These are phyloP conservation scores for Epiblema foenella DNA, from an alignment of 2,888 invertebrate genomes.

Conservation along the genomic window DNA sequence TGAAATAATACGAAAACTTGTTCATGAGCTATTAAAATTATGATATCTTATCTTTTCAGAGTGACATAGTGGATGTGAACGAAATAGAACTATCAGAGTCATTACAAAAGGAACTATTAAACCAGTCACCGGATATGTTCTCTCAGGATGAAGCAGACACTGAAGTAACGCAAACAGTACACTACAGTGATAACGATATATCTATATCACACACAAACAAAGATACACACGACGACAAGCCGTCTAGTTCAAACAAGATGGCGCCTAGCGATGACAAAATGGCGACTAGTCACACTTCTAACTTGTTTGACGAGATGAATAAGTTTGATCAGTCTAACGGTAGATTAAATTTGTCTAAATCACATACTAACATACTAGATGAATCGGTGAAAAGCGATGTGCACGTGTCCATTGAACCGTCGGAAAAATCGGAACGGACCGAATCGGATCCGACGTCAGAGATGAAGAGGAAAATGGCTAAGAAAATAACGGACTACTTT, in stretches of 20 bases:
- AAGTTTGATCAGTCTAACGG: conserved; percentile 62
- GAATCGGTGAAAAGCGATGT: conserved; percentile 39
- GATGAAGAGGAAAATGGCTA: conserved; percentile 66
- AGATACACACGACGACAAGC: not conserved
- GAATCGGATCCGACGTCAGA: conserved; percentile 57
- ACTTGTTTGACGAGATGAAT: conserved; percentile 65
- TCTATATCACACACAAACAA: conserved; percentile 4
- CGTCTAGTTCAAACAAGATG: conserved; percentile 8
- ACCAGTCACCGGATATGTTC: conserved; percentile 68
- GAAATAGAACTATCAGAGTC: conserved; percentile 46
- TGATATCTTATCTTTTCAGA: conserved; percentile 54
- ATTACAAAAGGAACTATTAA: conserved; percentile 46
- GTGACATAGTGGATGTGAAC: conserved; percentile 48
- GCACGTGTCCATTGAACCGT: conserved; percentile 48
- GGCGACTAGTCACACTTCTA: conserved; percentile 45
- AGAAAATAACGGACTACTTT: conserved; percentile 78
- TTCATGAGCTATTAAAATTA: no score
- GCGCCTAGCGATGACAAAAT: conserved; percentile 26
- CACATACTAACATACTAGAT: conserved; percentile 48
- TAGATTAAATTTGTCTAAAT: conserved; percentile 56
- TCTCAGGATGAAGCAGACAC: conserved; percentile 60
- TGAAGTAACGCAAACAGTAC: conserved; percentile 47
- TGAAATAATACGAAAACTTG: no score
- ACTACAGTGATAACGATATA: not conserved
- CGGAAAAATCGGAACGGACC: conserved; percentile 45